Conservation (phyloP, 2,113 vertebrate species). For the Calcarius ornatus region DNA sequence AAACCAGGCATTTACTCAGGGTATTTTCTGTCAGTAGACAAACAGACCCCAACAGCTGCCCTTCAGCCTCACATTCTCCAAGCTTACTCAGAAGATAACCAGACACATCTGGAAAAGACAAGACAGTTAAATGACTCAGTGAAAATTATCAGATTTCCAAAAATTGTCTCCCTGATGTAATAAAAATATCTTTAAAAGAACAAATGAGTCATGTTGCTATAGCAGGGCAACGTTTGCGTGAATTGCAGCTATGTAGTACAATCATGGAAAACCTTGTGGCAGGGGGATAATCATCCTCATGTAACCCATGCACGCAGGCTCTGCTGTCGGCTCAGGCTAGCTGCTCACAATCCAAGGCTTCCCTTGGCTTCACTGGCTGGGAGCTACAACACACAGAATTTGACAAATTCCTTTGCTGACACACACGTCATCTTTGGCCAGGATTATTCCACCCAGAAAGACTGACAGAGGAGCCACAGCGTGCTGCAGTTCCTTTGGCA, state of each 20-base stretch:
- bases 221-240: background rate
- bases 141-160: conserved; percentile 26
- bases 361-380: background rate
- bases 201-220: conserved; percentile 54
- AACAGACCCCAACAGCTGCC: background rate
- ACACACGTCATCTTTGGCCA: background rate
- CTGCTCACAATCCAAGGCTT: background rate
- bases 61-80: background rate
- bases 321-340: background rate
- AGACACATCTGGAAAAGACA: background rate
- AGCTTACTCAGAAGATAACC: conserved; percentile 21
- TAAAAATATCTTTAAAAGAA: conserved; percentile 14
- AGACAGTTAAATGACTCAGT: conserved; percentile 17
- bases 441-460: background rate
- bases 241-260: background rate
- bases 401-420: background rate
- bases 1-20: background rate
- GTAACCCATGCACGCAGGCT: background rate
- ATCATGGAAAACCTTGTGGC: background rate
- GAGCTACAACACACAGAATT: background rate
- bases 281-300: background rate
- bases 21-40: background rate
- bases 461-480: background rate
- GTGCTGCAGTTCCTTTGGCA: background rate
- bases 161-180: conserved; percentile 15